Base-by-base conservation (phyloP, 2,113 vertebrate species). In the Himantopus leucocephalus region DNA sequence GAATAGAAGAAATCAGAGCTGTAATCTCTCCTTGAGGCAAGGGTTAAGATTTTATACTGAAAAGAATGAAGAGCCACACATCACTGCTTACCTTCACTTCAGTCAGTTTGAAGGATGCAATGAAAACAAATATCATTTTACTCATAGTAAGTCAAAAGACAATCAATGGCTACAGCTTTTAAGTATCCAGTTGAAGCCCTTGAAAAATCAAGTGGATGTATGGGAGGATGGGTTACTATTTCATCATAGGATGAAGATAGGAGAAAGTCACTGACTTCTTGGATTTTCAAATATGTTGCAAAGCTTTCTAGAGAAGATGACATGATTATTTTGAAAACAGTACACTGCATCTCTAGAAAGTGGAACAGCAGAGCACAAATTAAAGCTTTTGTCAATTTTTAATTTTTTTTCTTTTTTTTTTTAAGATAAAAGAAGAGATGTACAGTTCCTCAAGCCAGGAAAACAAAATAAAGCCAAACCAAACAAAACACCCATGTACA, bases 81-180 rank as follows among this genome's bases (percentile, higher is more conserved):
- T n/a, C 22, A 52, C 9, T 91, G 35, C 55, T 86, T 77, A 91
- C 37, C 37, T n/a, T n/a, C n/a, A n/a, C n/a, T n/a, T 85, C 78
- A 50, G 14, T 59, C 64, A 82, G 27, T 71, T 67, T 79, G 62
- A 76, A 86, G 53, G 68, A 23, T 39, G 60, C 34, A 66, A 29
- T 79, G 81, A 92, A 88, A 95, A 58, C 45, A 94, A 96, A 91
- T 50, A 84, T 1, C 8, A 50, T 74, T 93, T 94, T 76, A 73
- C 27, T 85, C 85, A 75, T 17, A 64, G 59, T 37, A 50, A 62
- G 26, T 21, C 37, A 2, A 90, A 90, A 50, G 60, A 73, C 67
- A 91, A 91, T 89, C 70, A 87, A 39, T 67, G 34, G 14, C 24
- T 91, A 91, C 56, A 74, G 30, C 29, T 84, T 85, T 81, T 50